Evolutionary conservation across 2,113 vertebrate species (phyloP).

Genomic region (Sprattus sprattus): DNA sequence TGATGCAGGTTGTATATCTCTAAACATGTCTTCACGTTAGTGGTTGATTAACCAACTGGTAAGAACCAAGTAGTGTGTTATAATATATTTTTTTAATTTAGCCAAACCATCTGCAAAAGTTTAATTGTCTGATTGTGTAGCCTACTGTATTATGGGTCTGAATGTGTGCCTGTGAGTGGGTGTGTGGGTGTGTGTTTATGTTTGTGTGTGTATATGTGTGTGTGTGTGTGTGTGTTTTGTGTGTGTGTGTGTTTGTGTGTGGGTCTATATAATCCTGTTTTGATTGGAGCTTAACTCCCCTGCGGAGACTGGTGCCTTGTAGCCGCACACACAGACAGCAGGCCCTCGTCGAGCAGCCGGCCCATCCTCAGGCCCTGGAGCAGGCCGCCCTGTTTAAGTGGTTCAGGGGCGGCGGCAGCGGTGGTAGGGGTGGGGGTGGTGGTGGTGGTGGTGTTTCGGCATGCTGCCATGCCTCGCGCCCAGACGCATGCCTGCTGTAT

Average conservation of each 20-base stretch:
- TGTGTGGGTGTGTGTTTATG: neutral
- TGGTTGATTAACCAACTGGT: neutral
- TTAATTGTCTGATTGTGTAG: neutral
- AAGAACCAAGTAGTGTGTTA: neutral
- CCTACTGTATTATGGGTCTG: neutral
- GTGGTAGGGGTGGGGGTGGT: neutral
- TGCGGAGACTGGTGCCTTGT: constrained; percentile 52
- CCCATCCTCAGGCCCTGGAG: constrained; percentile 26
- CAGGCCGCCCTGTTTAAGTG: constrained; percentile 41
- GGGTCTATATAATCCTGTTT: constrained; percentile 57
- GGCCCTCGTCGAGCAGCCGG: constrained; percentile 27
- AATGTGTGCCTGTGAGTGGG: neutral
- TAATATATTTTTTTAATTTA: neutral
- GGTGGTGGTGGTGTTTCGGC: constrained; percentile 27
- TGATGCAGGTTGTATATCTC: neutral
- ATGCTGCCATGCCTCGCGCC: constrained; percentile 62
- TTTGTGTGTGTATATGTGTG: neutral
- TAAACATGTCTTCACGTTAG: neutral
- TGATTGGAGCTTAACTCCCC: constrained; percentile 64
- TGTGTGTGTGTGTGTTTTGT: constrained; percentile 24
- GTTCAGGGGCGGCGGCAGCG: neutral
- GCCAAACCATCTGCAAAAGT: neutral
- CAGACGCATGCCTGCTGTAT: constrained; percentile 66
- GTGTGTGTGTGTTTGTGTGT: constrained; percentile 31
- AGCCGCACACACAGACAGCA: constrained; percentile 47